Base-by-base conservation (phyloP, 2,113 vertebrate species). In the Parus major region DNA sequence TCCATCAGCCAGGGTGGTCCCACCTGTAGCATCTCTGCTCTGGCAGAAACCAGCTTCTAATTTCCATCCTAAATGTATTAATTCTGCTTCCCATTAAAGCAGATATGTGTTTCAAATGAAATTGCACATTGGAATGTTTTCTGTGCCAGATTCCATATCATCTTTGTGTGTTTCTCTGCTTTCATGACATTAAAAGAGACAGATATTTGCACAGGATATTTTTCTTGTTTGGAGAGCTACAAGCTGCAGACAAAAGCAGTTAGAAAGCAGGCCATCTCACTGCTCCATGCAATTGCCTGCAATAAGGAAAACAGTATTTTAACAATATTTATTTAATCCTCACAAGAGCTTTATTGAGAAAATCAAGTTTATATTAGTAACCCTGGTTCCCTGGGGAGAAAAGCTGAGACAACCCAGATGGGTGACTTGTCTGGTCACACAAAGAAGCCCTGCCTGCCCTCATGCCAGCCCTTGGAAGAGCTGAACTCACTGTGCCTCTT, bases 181-280 rank as follows among this genome's bases (percentile, higher is more conserved):
- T 90, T 82, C 3, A 0, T 78, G 57, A 60, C 60, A 76, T 71
- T 83, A 64, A 82, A 73, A 60, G 35, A 88, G 57, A 73, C 70
- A 95, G 81, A 64, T 27, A 83, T 90, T 93, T 94, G 71, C 86
- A 86, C 19, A 88, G 52, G 61, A 86, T 75, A 75, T 49, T 89
- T 88, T 71, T 92, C 68, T 59, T 29, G 1, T 93, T 71, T 86
- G 64, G 82, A 86, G 56, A 90, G 41, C 41, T 90, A 29, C 88
- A 90, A 68, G 41, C 76, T 86, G 72, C 87, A 82, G 71, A 96
- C 23, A 93, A 92, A 88, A 83, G 28, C 75, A 71, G 36, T 69
- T 68, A 68, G 60, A 92, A 95, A 96, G 79, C 49, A 92, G 85
- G 68, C 23, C 88, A 88, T 36, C 31, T 49, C 44, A 52, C 33